phyloP scores from a whole-genome alignment of 1,140 invertebrate genomes.

The Potamilus streckersoni region DNA sequence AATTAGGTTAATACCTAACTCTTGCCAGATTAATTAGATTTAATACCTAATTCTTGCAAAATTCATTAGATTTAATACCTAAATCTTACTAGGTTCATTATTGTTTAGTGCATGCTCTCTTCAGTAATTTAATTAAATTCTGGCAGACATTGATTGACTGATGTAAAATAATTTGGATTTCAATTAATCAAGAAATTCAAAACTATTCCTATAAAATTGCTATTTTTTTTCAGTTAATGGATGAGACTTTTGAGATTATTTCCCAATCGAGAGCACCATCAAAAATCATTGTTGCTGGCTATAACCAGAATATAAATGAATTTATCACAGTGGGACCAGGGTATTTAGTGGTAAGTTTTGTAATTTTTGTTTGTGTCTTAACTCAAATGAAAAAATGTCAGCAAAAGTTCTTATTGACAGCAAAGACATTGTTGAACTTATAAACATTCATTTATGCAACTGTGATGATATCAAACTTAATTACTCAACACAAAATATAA shows the following conservation, averaged over 20 bases:
- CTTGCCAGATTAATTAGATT: too few relatives aligned
- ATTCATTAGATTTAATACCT: too few relatives aligned
- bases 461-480: too few relatives aligned
- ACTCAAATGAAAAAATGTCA: too few relatives aligned
- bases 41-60: too few relatives aligned
- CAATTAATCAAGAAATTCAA: not conserved
- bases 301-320: constrained; percentile 61
- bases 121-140: not conserved
- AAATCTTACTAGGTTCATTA: too few relatives aligned
- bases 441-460: not conserved
- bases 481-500: too few relatives aligned
- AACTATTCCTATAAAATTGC: not conserved
- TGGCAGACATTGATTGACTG: not conserved
- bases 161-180: not conserved
- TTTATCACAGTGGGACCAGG: constrained; percentile 58
- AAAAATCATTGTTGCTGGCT: constrained; percentile 46
- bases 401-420: not conserved
- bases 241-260: constrained; percentile 55
- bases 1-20: too few relatives aligned
- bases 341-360: constrained; percentile 58
- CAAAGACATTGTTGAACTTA: not conserved
- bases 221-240: constrained; percentile 55
- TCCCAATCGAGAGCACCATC: constrained; percentile 53
- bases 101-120: not conserved
- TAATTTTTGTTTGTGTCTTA: not conserved